Percentiles rank a stretch among this genome's conserved stretches.
Conservation (phyloP, 2,113 vertebrate genomes). For the Cebus imitator region DNA sequence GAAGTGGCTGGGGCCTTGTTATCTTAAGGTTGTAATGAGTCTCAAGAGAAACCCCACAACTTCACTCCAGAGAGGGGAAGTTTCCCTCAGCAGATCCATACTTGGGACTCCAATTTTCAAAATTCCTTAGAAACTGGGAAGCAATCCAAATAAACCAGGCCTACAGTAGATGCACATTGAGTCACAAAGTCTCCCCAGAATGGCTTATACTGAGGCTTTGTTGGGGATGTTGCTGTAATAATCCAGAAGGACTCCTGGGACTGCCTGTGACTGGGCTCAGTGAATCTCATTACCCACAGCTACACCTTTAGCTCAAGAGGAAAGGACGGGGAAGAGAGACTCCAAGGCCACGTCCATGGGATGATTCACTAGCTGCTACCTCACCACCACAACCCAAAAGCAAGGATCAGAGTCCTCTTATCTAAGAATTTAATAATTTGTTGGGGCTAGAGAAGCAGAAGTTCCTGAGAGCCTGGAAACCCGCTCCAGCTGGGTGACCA, state of each 20-base stretch:
- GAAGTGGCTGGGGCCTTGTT: slow-evolving; percentile 40
- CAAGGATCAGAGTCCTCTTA: not conserved
- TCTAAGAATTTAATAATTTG: not conserved
- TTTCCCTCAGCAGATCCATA: not conserved
- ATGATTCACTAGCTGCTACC: not conserved
- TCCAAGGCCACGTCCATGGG: not conserved
- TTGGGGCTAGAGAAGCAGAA: not conserved
- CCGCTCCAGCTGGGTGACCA: not conserved
- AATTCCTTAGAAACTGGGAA: not conserved
- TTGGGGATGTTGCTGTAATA: not conserved
- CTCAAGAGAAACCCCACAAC: slow-evolving; percentile 29
- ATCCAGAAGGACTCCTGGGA: not conserved
- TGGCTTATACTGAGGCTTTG: not conserved
- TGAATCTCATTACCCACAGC: not conserved
- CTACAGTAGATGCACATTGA: not conserved
- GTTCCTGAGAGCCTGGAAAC: not conserved
- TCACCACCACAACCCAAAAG: not conserved
- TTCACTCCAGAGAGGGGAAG: not conserved
- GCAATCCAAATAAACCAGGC: not conserved
- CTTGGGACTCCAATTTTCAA: not conserved
- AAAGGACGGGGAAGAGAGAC: not conserved
- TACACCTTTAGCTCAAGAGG: not conserved
- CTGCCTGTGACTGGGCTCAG: not conserved
- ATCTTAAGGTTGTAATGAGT: not conserved
- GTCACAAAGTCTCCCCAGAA: not conserved